These are phyloP conservation scores for Hypsopygia costalis DNA, from an alignment of 2,888 invertebrate species.

Conservation along the genomic window DNA sequence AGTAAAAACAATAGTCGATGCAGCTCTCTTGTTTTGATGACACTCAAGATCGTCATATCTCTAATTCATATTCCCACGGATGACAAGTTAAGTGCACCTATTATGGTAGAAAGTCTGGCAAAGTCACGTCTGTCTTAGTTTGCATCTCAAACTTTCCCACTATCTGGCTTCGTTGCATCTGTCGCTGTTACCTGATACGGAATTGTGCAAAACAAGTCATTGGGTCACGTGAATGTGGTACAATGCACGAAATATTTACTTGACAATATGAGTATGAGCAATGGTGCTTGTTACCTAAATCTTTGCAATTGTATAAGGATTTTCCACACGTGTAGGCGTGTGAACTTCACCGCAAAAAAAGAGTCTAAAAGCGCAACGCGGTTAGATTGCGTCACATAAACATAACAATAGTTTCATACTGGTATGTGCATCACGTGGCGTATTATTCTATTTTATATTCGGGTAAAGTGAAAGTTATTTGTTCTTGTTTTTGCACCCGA, in stretches of 20 bases:
- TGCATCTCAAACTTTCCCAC: constrained; percentile 66
- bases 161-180: constrained; percentile 64
- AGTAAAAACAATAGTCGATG: constrained; percentile 20
- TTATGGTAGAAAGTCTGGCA: constrained; percentile 67
- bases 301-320: constrained; percentile 36
- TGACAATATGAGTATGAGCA: constrained; percentile 21
- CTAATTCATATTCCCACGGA: constrained; percentile 72
- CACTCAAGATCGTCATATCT: constrained; percentile 46
- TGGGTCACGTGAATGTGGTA: constrained; percentile 50
- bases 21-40: constrained; percentile 52
- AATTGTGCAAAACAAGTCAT: constrained; percentile 57
- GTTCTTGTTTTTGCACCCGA: constrained; percentile 10
- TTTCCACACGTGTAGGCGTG: constrained; percentile 68
- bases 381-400: constrained; percentile 43
- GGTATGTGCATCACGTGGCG: constrained; percentile 31
- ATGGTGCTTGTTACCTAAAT: constrained; percentile 18
- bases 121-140: constrained; percentile 74
- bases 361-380: constrained; percentile 40
- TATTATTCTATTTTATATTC: constrained; percentile 19
- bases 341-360: constrained; percentile 39
- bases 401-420: constrained; percentile 27
- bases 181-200: constrained; percentile 64
- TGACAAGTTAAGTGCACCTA: constrained; percentile 65
- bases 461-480: constrained; percentile 37
- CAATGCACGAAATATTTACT: constrained; percentile 31